These are phyloP conservation scores for Lethenteron camtschaticum DNA, from an alignment of 2,113 vertebrate species.

Conservation along the genomic window DNA sequence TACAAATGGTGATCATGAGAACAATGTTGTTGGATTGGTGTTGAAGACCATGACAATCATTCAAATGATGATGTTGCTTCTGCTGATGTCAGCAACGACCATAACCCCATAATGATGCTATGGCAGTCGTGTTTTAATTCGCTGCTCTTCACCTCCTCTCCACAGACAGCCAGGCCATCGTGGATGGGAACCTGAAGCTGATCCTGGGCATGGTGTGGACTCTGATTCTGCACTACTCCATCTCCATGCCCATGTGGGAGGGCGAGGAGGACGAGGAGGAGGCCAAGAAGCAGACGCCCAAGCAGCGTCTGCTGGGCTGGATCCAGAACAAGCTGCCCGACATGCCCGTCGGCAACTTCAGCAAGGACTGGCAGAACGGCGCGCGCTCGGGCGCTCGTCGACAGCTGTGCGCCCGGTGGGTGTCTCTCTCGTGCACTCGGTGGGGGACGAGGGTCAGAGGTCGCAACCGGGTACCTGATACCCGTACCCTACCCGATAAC, in stretches of 20 bases:
- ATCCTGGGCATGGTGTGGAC: constrained; percentile 52
- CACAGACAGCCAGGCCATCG: constrained; percentile 32
- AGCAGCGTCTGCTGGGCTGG: constrained; percentile 74
- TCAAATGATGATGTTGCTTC: too few relatives aligned
- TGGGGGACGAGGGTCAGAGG: too few relatives aligned
- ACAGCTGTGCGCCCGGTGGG: constrained; percentile 70
- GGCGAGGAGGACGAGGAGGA: constrained; percentile 29
- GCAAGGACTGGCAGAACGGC: constrained; percentile 70
- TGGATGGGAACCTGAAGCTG: constrained; percentile 52
- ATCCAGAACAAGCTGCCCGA: constrained; percentile 83
- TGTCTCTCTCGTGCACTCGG: not conserved
- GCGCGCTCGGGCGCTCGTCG: constrained; percentile 62
- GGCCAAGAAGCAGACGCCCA: constrained; percentile 58
- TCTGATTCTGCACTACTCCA: constrained; percentile 47
- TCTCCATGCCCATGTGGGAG: constrained; percentile 60
- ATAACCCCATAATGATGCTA: too few relatives aligned
- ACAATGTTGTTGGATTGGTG: too few relatives aligned
- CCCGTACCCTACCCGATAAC: too few relatives aligned
- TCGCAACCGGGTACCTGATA: too few relatives aligned
- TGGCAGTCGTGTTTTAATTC: too few relatives aligned
- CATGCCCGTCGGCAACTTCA: constrained; percentile 71
- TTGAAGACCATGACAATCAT: too few relatives aligned
- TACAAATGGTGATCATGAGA: too few relatives aligned
- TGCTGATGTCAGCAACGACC: too few relatives aligned
- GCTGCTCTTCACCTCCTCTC: not conserved